A percentile compares a stretch with the other conserved stretches of the same genome.
These are phyloP conservation scores for Cyclophora albipunctata DNA, from an alignment of 2,888 invertebrate genomes.

Conservation along the genomic window DNA sequence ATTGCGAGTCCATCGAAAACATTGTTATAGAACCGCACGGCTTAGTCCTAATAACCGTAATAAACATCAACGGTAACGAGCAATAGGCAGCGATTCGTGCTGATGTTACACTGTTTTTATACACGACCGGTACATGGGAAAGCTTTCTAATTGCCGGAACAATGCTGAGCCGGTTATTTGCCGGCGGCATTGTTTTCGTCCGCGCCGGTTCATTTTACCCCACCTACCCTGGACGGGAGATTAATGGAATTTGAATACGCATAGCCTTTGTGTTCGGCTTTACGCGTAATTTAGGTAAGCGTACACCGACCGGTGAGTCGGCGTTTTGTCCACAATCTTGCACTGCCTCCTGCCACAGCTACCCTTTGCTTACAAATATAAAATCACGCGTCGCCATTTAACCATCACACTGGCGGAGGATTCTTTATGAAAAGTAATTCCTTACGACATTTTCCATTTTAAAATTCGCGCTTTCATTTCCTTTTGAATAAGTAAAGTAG, in stretches of 20 bases:
- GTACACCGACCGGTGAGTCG: conserved; percentile 66
- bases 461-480: conserved; percentile 13
- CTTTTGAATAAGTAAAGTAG: not conserved
- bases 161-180: conserved; percentile 75
- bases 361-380: conserved; percentile 27
- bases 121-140: conserved; percentile 75
- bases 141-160: conserved; percentile 77
- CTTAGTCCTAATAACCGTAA: conserved; percentile 73
- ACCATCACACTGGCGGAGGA: conserved; percentile 9
- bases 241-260: conserved; percentile 76
- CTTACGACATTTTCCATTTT: conserved; percentile 6
- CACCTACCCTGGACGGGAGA: conserved; percentile 66
- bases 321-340: conserved; percentile 61
- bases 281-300: conserved; percentile 70
- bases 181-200: conserved; percentile 75
- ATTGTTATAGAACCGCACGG: conserved; percentile 63
- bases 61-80: conserved; percentile 74
- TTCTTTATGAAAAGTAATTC: conserved; percentile 7
- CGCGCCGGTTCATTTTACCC: conserved; percentile 73
- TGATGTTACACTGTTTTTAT: conserved; percentile 75
- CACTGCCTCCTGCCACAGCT: conserved; percentile 35
- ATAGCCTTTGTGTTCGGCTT: conserved; percentile 73
- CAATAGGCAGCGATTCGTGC: conserved; percentile 74
- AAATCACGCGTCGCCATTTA: conserved; percentile 40
- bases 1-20: conserved; percentile 54